A percentile compares a stretch with the other conserved stretches of the same genome.
phyloP scores from a whole-genome alignment of 1,140 invertebrate species.

The Caerostris darwini region DNA sequence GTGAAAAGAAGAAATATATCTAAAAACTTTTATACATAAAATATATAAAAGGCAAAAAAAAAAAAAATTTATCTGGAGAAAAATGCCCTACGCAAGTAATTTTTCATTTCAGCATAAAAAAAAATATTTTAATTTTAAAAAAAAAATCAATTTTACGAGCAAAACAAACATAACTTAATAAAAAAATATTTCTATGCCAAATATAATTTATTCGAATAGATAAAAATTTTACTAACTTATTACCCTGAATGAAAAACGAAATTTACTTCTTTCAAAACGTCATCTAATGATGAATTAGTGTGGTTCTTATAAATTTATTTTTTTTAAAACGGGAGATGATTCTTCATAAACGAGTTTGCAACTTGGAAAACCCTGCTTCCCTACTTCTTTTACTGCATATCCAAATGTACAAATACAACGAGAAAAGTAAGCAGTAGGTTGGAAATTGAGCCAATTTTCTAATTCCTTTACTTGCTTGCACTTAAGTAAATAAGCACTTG shows the following conservation, averaged over 20 bases:
- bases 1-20: too few relatives aligned
- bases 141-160: neutral
- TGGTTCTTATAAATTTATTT: neutral
- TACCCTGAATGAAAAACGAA: neutral
- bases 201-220: neutral
- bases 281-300: neutral
- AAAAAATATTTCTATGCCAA: neutral
- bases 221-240: neutral
- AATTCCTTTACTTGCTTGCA: constrained; percentile 3
- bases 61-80: too few relatives aligned
- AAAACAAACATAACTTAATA: neutral
- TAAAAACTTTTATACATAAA: too few relatives aligned
- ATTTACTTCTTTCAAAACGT: neutral
- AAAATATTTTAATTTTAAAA: neutral
- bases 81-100: neutral
- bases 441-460: constrained; percentile 40
- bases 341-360: neutral
- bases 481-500: constrained; percentile 40
- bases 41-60: too few relatives aligned
- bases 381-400: constrained; percentile 7
- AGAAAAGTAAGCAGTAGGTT: neutral
- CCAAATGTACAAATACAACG: neutral
- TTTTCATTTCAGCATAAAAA: neutral
- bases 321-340: constrained; percentile 7
- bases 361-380: neutral